These are phyloP conservation scores for Dermatemys mawii DNA, from an alignment of 2,113 vertebrate genomes.

Conservation along the genomic window DNA sequence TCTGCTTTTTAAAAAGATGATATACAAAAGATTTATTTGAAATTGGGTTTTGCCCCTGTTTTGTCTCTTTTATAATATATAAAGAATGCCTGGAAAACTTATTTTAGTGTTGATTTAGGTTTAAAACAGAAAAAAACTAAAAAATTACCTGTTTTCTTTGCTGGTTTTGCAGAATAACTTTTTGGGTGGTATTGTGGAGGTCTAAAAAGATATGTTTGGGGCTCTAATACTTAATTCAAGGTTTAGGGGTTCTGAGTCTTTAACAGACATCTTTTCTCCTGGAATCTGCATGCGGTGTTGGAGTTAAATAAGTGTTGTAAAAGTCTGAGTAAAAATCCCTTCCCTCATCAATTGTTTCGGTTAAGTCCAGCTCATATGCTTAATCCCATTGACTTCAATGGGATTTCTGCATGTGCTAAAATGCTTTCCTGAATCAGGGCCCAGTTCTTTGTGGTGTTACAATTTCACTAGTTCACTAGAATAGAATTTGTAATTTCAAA, in stretches of 20 bases:
- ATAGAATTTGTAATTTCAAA: neutral
- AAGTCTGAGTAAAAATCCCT: neutral
- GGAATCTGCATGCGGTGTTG: neutral
- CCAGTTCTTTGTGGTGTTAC: neutral
- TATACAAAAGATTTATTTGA: neutral
- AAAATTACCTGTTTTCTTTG: neutral
- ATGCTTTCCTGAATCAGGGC: neutral
- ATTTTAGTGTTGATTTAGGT: neutral
- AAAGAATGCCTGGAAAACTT: neutral
- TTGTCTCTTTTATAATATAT: neutral
- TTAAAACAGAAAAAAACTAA: neutral
- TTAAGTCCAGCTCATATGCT: rapidly evolving
- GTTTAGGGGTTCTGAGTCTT: neutral
- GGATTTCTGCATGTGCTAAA: neutral
- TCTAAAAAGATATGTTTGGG: neutral
- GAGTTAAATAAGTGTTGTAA: neutral
- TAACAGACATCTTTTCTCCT: neutral
- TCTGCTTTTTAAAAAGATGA: neutral
- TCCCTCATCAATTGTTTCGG: neutral
- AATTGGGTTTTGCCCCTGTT: neutral
- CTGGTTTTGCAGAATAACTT: neutral
- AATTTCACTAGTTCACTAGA: neutral
- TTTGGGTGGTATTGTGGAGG: neutral
- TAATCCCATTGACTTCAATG: neutral
- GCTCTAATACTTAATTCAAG: neutral